phyloP scores from a whole-genome alignment of 2,888 invertebrate genomes.

The Conomelus anceps region DNA sequence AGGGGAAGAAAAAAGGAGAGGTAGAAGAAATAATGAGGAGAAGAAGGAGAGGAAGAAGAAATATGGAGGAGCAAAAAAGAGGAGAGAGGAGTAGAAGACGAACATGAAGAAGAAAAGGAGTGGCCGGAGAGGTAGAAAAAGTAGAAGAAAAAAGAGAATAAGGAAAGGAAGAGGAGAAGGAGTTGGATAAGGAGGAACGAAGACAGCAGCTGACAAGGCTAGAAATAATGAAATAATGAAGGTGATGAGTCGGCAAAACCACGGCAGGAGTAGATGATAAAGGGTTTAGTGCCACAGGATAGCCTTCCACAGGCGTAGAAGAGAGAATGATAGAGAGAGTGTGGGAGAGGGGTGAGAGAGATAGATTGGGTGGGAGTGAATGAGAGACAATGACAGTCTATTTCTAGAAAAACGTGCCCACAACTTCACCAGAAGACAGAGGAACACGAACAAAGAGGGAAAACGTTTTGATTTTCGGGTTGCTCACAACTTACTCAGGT shows the following conservation, averaged over 20 bases:
- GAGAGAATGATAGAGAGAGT: slow-evolving; percentile 21
- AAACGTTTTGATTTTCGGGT: too few species aligned
- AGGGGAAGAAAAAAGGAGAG: background rate
- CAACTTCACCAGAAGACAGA: background rate
- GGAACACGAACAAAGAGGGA: slow-evolving; percentile 8
- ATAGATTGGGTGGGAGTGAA: slow-evolving; percentile 26
- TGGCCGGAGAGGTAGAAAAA: slow-evolving; percentile 18
- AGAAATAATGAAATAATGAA: too few species aligned
- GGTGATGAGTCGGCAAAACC: too few species aligned
- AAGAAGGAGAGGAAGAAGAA: background rate
- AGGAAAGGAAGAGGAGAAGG: slow-evolving; percentile 13
- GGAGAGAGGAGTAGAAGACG: too few species aligned
- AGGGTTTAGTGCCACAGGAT: too few species aligned
- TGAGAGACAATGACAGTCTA: background rate
- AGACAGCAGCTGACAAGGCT: too few species aligned
- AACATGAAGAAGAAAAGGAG: slow-evolving; percentile 14
- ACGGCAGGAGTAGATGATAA: too few species aligned
- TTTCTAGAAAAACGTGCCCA: background rate
- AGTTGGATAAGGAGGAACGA: background rate
- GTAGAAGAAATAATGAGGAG: background rate
- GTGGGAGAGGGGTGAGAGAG: slow-evolving; percentile 31
- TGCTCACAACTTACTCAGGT: too few species aligned
- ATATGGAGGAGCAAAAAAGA: slow-evolving; percentile 1
- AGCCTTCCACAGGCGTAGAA: too few species aligned
- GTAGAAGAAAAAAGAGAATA: slow-evolving; percentile 14